Percentiles rank a stretch among this genome's conserved stretches.
phyloP scores from a whole-genome alignment of 64 coral and sea anemone species.

The Trachythela sp. region DNA sequence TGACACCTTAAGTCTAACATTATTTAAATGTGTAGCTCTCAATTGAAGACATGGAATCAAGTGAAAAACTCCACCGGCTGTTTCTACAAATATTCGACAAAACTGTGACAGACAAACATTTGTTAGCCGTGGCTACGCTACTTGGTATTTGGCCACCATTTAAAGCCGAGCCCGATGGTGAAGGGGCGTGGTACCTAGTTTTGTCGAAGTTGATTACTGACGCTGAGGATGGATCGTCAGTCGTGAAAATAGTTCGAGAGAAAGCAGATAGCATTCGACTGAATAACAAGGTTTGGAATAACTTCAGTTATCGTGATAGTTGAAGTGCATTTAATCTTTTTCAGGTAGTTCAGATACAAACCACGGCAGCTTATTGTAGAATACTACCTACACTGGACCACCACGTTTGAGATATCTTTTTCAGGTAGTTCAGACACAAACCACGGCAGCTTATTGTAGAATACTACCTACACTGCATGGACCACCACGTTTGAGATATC shows the following conservation, averaged over 20 bases:
- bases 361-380: too few species aligned
- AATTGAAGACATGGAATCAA: background rate
- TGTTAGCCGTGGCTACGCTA: background rate
- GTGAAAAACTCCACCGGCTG: background rate
- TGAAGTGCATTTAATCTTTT: too few species aligned
- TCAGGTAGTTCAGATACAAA: too few species aligned
- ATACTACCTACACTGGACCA: too few species aligned
- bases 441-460: too few species aligned
- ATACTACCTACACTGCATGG: too few species aligned
- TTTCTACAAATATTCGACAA: background rate
- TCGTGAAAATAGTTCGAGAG: constrained; percentile 55
- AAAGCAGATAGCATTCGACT: constrained; percentile 16
- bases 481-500: too few species aligned
- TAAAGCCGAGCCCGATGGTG: constrained; percentile 48
- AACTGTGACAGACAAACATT: background rate
- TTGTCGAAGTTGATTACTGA: constrained; percentile 46
- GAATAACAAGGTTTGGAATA: constrained; percentile 37
- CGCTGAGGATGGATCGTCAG: constrained; percentile 53
- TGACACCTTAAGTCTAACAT: background rate
- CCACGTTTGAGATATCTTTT: too few species aligned
- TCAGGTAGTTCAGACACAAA: too few species aligned
- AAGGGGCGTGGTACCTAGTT: constrained; percentile 68
- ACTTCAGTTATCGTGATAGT: background rate
- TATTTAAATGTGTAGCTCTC: background rate
- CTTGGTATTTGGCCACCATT: constrained; percentile 32